Conservation (phyloP, 1,140 invertebrate genomes). For the Ceratosolen fusciceps region DNA sequence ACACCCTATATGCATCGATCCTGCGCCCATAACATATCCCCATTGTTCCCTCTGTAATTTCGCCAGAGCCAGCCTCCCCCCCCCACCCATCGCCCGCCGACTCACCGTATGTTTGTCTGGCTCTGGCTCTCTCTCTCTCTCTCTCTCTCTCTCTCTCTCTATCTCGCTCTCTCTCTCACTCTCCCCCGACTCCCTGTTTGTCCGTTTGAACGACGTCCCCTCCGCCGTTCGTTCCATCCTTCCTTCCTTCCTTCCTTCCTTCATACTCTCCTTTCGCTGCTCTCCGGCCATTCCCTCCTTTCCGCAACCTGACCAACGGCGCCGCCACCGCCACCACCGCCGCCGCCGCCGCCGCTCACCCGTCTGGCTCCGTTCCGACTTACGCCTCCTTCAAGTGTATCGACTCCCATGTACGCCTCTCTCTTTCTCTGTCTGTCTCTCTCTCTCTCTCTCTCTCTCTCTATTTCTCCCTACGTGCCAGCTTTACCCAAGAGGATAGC, state of each 20-base stretch:
- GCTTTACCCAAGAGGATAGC: slow-evolving; percentile 2
- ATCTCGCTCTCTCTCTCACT: background rate
- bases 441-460: no score
- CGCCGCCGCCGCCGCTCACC: slow-evolving; percentile 6
- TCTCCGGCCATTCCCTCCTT: no score
- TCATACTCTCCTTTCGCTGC: no score
- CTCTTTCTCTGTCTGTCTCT: no score
- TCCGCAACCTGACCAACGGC: background rate
- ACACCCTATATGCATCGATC: slow-evolving; percentile 12
- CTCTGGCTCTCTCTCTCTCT: background rate
- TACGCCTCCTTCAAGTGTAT: slow-evolving; percentile 3
- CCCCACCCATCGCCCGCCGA: no score
- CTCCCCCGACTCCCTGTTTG: background rate
- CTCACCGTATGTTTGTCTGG: no score
- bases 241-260: slow-evolving; percentile 18
- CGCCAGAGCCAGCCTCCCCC: background rate
- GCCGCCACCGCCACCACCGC: no score
- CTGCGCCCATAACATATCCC: slow-evolving; percentile 21
- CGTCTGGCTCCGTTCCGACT: slow-evolving; percentile 14
- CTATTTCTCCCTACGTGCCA: background rate
- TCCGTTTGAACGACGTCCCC: background rate
- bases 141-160: background rate
- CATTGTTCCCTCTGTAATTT: slow-evolving; percentile 41
- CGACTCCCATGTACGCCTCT: background rate
- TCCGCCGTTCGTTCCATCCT: background rate